Evolutionary conservation across 2,888 invertebrate species (phyloP).

Genomic region (Gortyna flavago): DNA sequence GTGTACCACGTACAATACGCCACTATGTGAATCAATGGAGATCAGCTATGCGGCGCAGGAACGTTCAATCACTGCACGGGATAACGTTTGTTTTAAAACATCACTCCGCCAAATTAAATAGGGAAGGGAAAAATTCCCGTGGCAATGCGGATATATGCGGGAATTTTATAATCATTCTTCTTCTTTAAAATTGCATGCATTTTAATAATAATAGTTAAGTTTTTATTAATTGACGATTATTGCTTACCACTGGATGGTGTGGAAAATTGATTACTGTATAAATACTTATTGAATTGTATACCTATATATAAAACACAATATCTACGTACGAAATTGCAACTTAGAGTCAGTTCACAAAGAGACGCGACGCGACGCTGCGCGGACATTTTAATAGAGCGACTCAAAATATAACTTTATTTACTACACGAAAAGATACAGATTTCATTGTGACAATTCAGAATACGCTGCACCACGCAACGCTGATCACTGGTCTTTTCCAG

Average conservation of each 20-base stretch:
- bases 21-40: slow-evolving; percentile 66
- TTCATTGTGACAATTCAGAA: too few relatives aligned
- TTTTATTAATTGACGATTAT: slow-evolving; percentile 4
- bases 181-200: not conserved
- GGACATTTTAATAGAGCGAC: too few relatives aligned
- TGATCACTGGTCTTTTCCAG: too few relatives aligned
- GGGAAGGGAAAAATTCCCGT: not conserved
- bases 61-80: slow-evolving; percentile 66
- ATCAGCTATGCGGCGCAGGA: slow-evolving; percentile 64
- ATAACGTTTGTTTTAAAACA: slow-evolving; percentile 54
- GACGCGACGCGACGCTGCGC: too few relatives aligned
- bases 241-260: not conserved
- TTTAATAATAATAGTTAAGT: not conserved
- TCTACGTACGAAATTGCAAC: not conserved
- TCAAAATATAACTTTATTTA: too few relatives aligned
- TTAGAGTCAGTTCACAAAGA: too few relatives aligned
- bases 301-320: not conserved
- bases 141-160: not conserved
- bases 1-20: slow-evolving; percentile 62
- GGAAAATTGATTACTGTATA: not conserved
- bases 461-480: too few relatives aligned
- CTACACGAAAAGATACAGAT: too few relatives aligned
- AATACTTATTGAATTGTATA: not conserved
- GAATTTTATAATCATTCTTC: not conserved
- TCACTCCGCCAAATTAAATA: slow-evolving; percentile 40